Conservation (phyloP, 2,888 invertebrate genomes). For the Leucoma salicis region DNA sequence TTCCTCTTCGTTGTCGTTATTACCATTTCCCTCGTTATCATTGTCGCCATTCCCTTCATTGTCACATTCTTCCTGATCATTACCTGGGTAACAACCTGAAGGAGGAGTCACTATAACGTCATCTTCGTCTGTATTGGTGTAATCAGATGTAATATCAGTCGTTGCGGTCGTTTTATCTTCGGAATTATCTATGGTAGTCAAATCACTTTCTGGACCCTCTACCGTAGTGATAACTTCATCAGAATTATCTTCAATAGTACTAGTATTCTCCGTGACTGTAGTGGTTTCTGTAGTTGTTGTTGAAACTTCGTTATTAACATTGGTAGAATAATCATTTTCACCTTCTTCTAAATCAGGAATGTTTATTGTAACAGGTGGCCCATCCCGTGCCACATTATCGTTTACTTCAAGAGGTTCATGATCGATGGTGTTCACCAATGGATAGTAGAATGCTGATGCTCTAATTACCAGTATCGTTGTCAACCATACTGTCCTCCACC, state of each 20-base stretch:
- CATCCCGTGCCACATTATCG: neutral
- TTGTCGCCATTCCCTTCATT: neutral
- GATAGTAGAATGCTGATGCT: constrained; percentile 13
- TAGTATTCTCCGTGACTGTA: neutral
- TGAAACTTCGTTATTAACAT: neutral
- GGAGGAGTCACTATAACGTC: neutral
- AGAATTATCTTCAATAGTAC: neutral
- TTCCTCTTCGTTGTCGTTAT: neutral
- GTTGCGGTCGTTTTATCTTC: neutral
- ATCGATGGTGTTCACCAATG: neutral
- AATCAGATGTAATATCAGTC: neutral
- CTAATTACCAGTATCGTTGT: constrained; percentile 18
- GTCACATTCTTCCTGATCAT: neutral
- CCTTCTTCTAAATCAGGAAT: neutral
- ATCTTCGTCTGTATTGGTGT: neutral
- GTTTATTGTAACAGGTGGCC: neutral
- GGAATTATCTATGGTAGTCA: neutral
- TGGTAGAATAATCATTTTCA: neutral
- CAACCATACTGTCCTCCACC: constrained; percentile 34
- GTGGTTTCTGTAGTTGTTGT: neutral
- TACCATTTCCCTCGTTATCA: neutral
- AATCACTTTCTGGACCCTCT: no score
- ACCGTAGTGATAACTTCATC: neutral
- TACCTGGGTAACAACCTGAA: neutral
- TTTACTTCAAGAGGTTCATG: neutral